phyloP scores from a whole-genome alignment of 2,113 vertebrate species.

The Thalassoma bifasciatum region DNA sequence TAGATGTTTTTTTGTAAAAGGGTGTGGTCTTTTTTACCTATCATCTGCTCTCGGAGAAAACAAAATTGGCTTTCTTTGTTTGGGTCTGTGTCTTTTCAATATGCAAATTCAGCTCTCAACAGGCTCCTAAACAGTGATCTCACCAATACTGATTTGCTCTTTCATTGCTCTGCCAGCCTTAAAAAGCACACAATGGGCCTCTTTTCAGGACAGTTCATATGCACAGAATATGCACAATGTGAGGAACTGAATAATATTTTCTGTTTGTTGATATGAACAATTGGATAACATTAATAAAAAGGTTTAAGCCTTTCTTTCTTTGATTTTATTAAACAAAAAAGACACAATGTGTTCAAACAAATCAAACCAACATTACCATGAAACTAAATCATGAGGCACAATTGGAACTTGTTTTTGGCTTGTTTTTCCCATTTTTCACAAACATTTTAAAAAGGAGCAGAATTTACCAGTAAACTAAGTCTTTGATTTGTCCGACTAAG shows the following conservation, averaged over 20 bases:
- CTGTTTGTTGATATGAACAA: too few relatives aligned
- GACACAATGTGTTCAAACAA: not conserved
- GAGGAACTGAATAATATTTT: too few relatives aligned
- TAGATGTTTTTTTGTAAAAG: slow-evolving; percentile 18
- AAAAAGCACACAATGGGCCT: slow-evolving; percentile 23
- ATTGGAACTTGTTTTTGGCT: not conserved
- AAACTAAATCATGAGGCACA: not conserved
- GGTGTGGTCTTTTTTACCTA: slow-evolving; percentile 62
- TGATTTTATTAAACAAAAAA: not conserved
- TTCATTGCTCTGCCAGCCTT: slow-evolving; percentile 19
- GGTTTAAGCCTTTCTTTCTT: too few relatives aligned
- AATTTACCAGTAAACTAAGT: not conserved
- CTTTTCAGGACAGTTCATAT: not conserved
- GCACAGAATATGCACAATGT: not conserved
- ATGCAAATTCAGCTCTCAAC: slow-evolving; percentile 60
- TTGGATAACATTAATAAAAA: too few relatives aligned
- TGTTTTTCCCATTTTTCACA: not conserved
- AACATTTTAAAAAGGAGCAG: not conserved
- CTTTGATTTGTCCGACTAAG: too few relatives aligned
- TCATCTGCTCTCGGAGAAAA: slow-evolving; percentile 38
- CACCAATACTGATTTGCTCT: slow-evolving; percentile 56
- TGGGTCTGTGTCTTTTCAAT: slow-evolving; percentile 56
- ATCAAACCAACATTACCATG: too few relatives aligned
- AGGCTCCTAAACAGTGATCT: slow-evolving; percentile 45
- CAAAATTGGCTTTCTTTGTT: slow-evolving; percentile 51